Percentiles rank a stretch among this genome's conserved stretches.
Conservation (phyloP, 2,113 vertebrate genomes). For the Piprites chloris region DNA sequence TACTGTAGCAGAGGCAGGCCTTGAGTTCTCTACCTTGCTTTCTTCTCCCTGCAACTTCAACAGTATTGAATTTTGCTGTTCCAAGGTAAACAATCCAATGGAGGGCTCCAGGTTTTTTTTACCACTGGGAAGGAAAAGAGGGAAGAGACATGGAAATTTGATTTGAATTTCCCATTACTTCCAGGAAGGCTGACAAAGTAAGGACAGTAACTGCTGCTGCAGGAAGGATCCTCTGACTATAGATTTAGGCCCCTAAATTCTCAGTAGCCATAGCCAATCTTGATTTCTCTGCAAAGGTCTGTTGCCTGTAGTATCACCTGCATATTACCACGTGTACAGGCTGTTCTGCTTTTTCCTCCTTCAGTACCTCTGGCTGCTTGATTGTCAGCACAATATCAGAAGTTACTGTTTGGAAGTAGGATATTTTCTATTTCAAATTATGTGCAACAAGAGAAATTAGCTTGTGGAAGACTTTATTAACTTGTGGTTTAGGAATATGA, state of each 20-base stretch:
- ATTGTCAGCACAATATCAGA: not conserved
- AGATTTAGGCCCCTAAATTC: not conserved
- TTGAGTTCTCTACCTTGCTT: not conserved
- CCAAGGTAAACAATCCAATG: not conserved
- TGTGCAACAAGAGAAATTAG: not conserved
- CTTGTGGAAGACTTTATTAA: not conserved
- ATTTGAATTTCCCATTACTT: not conserved
- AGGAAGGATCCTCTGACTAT: not conserved
- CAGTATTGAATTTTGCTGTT: not conserved
- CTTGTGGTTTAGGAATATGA: not conserved
- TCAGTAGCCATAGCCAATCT: not conserved
- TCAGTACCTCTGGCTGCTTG: not conserved
- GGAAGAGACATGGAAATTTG: not conserved
- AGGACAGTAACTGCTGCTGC: not conserved
- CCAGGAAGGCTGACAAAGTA: not conserved
- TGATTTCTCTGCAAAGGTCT: not conserved
- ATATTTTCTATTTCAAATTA: not conserved
- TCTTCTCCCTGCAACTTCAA: not conserved
- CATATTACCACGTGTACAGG: not conserved
- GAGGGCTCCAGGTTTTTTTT: not conserved
- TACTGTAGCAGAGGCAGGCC: not conserved
- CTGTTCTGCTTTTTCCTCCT: not conserved
- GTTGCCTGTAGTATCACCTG: not conserved
- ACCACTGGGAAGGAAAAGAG: not conserved
- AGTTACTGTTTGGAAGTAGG: not conserved